Evolutionary conservation across 2,888 invertebrate genomes (phyloP).

Genomic region (Ramazzottius varieornatus): DNA sequence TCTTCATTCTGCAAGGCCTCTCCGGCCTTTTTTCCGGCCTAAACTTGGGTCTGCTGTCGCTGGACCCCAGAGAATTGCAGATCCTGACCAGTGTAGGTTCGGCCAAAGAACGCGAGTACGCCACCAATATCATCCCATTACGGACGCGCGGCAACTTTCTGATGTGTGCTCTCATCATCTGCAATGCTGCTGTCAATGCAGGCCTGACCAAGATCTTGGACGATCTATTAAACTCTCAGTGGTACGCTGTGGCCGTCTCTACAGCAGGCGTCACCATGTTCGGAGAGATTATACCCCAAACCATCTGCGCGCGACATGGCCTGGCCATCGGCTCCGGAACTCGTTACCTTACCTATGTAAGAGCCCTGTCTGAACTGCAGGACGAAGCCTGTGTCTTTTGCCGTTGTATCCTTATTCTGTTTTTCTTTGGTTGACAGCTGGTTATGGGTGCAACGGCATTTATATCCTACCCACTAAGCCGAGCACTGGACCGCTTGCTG

Average conservation of each 20-base stretch:
- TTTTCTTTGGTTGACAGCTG: too few relatives aligned
- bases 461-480: constrained; percentile 26
- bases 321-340: not conserved
- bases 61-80: constrained; percentile 25
- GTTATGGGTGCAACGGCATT: constrained; percentile 29
- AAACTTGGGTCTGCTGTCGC: constrained; percentile 29
- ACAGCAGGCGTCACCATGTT: constrained; percentile 26
- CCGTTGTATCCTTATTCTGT: too few relatives aligned
- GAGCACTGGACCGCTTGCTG: constrained; percentile 23
- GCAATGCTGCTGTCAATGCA: constrained; percentile 21
- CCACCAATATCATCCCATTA: constrained; percentile 26
- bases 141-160: constrained; percentile 26
- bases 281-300: constrained; percentile 30
- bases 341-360: not conserved
- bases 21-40: constrained; percentile 30
- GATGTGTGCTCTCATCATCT: constrained; percentile 26
- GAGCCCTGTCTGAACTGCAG: not conserved
- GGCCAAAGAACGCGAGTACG: constrained; percentile 22
- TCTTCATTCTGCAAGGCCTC: constrained; percentile 12
- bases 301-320: constrained; percentile 17
- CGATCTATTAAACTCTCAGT: constrained; percentile 20
- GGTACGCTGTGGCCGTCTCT: constrained; percentile 7
- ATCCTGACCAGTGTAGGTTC: constrained; percentile 11
- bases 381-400: too few relatives aligned
- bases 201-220: constrained; percentile 28